Conservation (phyloP, 1,140 invertebrate genomes). For the Drosophila parvula region DNA sequence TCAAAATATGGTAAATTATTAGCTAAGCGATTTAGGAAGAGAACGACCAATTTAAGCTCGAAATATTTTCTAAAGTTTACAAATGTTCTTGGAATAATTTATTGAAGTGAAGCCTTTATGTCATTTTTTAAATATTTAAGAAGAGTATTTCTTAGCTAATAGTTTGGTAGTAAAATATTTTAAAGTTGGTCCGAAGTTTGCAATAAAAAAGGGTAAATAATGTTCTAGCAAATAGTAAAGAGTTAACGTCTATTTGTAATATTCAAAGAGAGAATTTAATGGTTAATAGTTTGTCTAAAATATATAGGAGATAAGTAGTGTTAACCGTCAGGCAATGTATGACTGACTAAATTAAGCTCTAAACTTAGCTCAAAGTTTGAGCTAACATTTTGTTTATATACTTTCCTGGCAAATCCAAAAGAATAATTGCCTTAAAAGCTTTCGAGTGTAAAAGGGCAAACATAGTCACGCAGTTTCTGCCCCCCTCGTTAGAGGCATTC, state of each 20-base stretch:
- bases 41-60: no score
- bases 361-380: no score
- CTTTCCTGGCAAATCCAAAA: background rate
- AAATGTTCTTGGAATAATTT: no score
- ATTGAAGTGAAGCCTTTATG: no score
- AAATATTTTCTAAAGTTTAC: no score
- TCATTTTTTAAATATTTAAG: no score
- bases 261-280: background rate
- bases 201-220: background rate
- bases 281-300: background rate
- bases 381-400: background rate
- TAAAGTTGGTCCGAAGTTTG: background rate
- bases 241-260: background rate
- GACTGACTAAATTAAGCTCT: no score
- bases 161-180: no score
- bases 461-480: background rate
- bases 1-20: no score
- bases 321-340: background rate
- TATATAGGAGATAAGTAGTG: background rate
- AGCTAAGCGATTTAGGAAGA: no score
- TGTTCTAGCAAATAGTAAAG: background rate
- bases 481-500: slow-evolving; percentile 16
- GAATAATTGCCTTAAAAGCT: background rate
- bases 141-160: no score
- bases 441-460: slow-evolving; percentile 8